These are phyloP conservation scores for Allolobophora icterica DNA, from an alignment of 2,888 invertebrate species.

Conservation along the genomic window DNA sequence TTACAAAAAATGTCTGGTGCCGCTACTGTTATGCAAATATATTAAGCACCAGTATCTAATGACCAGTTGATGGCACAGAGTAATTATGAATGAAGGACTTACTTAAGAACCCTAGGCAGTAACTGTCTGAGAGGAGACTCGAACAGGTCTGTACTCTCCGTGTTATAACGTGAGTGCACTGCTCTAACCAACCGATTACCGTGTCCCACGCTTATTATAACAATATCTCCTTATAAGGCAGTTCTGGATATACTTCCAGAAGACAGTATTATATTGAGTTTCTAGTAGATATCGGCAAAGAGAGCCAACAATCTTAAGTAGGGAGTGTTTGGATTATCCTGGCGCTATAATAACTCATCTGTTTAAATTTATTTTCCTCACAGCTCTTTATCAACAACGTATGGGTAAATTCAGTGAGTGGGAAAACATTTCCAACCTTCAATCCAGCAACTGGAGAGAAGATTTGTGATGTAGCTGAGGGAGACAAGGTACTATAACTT, in stretches of 20 bases:
- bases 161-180: too few species aligned
- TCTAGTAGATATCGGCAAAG: background rate
- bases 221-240: background rate
- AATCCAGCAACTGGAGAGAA: constrained; percentile 76
- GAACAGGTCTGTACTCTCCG: too few species aligned
- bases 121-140: too few species aligned
- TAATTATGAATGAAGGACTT: too few species aligned
- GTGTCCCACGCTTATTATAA: background rate
- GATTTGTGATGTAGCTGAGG: constrained; percentile 60
- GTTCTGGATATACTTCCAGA: background rate
- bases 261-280: background rate
- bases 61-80: too few species aligned
- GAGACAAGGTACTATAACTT: constrained; percentile 65
- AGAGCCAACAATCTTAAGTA: background rate
- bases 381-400: constrained; percentile 93
- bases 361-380: background rate
- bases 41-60: too few species aligned
- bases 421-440: constrained; percentile 83
- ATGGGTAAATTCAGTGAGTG: constrained; percentile 84
- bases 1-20: too few species aligned
- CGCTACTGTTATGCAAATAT: too few species aligned
- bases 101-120: too few species aligned
- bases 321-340: background rate
- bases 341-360: background rate
- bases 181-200: too few species aligned